Conservation (phyloP, 92 coral and sea anemone species). For the Metridium senile region DNA sequence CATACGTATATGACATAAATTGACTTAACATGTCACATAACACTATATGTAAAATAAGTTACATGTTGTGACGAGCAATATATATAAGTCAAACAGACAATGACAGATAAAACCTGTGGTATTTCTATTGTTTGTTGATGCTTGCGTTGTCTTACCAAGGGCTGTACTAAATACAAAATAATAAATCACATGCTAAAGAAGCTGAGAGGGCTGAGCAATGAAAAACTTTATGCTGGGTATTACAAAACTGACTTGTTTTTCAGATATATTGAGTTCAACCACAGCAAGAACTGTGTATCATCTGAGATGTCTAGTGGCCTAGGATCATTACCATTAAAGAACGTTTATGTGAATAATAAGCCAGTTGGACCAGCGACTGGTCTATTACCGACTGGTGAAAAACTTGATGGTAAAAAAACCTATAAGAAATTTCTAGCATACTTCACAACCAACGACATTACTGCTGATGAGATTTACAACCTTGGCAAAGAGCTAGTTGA, state of each 20-base stretch:
- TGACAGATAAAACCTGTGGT: too few relatives aligned
- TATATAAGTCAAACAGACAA: too few relatives aligned
- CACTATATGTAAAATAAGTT: too few relatives aligned
- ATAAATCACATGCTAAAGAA: too few relatives aligned
- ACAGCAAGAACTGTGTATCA: slow-evolving; percentile 34
- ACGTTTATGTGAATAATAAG: slow-evolving; percentile 23
- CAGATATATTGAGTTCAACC: slow-evolving; percentile 26
- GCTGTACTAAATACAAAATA: too few relatives aligned
- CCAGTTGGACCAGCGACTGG: slow-evolving; percentile 11
- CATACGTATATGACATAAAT: too few relatives aligned
- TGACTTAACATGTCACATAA: too few relatives aligned
- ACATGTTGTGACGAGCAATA: too few relatives aligned
- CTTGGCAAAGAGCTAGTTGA: slow-evolving; percentile 54
- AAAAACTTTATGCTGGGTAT: too few relatives aligned
- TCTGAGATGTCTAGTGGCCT: slow-evolving; percentile 41
- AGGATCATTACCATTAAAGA: slow-evolving; percentile 20
- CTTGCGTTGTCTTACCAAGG: too few relatives aligned
- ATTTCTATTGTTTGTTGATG: too few relatives aligned
- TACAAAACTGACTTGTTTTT: neutral
- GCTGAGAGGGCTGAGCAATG: too few relatives aligned
- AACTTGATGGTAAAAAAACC: slow-evolving; percentile 54
- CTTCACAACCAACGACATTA: slow-evolving; percentile 60
- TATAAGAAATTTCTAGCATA: slow-evolving; percentile 63
- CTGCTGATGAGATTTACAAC: slow-evolving; percentile 64
- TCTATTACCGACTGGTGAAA: slow-evolving; percentile 75